A percentile compares a stretch with the other conserved stretches of the same genome.
These are phyloP conservation scores for Rhynchonycteris naso DNA, from an alignment of 2,797 vertebrate genomes.

Conservation along the genomic window DNA sequence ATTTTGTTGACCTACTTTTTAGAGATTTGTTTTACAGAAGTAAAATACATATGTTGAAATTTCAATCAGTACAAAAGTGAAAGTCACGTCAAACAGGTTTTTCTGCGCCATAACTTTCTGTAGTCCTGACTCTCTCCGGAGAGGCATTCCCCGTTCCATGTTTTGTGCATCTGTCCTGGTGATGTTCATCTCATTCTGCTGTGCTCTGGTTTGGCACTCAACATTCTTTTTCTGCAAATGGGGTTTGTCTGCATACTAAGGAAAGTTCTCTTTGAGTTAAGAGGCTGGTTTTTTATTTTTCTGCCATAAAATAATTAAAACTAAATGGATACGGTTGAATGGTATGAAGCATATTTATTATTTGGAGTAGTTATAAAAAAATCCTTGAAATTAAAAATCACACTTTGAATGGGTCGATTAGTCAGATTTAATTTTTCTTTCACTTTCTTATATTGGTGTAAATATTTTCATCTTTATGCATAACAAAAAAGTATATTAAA, in stretches of 20 bases:
- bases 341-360: constrained; percentile 68
- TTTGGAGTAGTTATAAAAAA: constrained; percentile 55
- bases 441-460: constrained; percentile 85
- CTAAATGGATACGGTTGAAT: constrained; percentile 63
- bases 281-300: constrained; percentile 41
- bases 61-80: background rate
- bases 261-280: constrained; percentile 41
- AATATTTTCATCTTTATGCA: constrained; percentile 89
- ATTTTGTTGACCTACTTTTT: background rate
- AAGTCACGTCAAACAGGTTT: background rate
- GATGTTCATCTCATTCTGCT: background rate
- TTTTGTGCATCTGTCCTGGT: background rate
- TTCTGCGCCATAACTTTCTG: background rate
- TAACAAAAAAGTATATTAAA: constrained; percentile 87
- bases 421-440: constrained; percentile 87
- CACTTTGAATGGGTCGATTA: constrained; percentile 84
- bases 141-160: background rate
- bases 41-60: background rate
- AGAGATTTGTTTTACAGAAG: background rate
- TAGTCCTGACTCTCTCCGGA: background rate
- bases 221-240: background rate
- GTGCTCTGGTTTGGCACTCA: background rate
- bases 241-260: background rate
- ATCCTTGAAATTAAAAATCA: constrained; percentile 80
- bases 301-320: constrained; percentile 67